Evolutionary conservation across 2,888 invertebrate species (phyloP), one percentile per base, ranked within the genome.

Genomic region (Ellobium chinense): DNA sequence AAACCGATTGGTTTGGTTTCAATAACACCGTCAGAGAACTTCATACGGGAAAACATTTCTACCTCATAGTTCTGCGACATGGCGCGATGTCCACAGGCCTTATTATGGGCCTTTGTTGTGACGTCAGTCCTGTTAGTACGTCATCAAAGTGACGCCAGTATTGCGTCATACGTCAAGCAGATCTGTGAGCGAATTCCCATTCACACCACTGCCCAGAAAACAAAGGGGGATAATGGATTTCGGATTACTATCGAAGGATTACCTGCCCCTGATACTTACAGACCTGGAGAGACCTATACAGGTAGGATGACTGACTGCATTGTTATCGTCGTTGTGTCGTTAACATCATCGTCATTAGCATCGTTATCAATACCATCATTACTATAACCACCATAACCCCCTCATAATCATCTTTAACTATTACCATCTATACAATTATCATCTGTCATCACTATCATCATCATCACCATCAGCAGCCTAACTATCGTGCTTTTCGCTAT

Each of bases 181-280:
- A 83, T 83, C n/a, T 83, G 83, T 69, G 77, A 81, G n/a, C 58
- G 83, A 27, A 77, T 76, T 31, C 83, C 83, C 31, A 83, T 83
- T 60, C 83, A 83, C 73, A 83, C 83, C 1, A 83, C 83, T 3
- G 78, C 79, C 21, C 39, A 29, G 12, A 81, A 79, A 29, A 75
- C 81, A 1, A 1, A 21, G 5, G 83, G 83, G 14, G 81, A 81
- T 66, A 81, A 83, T 65, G 83, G 83, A 79, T 83, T 83, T 79
- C 60, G 77, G 74, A 83, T 83, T 79, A 70, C 65, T 12, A 46
- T 83, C 18, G 76, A 79, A 54, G 83, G 83, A 72, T 65, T 75
- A 72, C 78, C 76, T 0, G 21, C 78, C 4, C 39, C 46, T 65
- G 83, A 79, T 76, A 81, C 54, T 14, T 83, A 79, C 69, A 75